These are phyloP conservation scores for Phoeniculus purpureus DNA, from an alignment of 2,797 vertebrate genomes.

Conservation along the genomic window DNA sequence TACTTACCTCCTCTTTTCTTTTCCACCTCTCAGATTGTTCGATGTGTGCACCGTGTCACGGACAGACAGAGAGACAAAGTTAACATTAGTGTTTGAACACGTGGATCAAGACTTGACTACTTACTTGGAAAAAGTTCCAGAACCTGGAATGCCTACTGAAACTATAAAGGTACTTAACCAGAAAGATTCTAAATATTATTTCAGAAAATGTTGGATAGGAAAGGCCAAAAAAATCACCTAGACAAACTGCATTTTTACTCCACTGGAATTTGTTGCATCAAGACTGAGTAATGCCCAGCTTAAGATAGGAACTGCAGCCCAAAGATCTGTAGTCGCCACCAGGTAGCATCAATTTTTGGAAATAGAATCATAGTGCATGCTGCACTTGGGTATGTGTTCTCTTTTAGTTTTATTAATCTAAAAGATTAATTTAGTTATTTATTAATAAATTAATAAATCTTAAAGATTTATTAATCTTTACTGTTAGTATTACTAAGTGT, in stretches of 20 bases:
- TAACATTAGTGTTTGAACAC: slow-evolving; percentile 98
- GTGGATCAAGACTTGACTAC: slow-evolving; percentile 99
- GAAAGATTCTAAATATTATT: not conserved
- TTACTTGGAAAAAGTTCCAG: slow-evolving; percentile 97
- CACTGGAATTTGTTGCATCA: not conserved
- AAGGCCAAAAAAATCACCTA: not conserved
- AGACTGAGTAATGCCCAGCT: not conserved
- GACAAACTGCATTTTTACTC: not conserved
- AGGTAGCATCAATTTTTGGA: not conserved
- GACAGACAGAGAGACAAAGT: slow-evolving; percentile 96
- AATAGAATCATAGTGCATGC: too few species aligned
- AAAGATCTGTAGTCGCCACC: not conserved
- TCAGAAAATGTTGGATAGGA: not conserved
- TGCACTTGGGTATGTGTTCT: not conserved
- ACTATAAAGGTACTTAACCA: slow-evolving; percentile 91
- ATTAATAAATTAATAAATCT: not conserved
- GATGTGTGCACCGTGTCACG: slow-evolving; percentile 97
- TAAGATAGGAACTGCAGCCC: not conserved
- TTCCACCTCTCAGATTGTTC: slow-evolving; percentile 85
- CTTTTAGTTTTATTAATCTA: not conserved
- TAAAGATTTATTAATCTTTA: not conserved
- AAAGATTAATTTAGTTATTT: too few species aligned
- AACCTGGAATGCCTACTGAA: slow-evolving; percentile 95
- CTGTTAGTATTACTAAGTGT: not conserved
- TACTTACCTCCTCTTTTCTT: slow-evolving; percentile 45